phyloP scores from a whole-genome alignment of 2,888 invertebrate genomes.

The Achlya flavicornis region DNA sequence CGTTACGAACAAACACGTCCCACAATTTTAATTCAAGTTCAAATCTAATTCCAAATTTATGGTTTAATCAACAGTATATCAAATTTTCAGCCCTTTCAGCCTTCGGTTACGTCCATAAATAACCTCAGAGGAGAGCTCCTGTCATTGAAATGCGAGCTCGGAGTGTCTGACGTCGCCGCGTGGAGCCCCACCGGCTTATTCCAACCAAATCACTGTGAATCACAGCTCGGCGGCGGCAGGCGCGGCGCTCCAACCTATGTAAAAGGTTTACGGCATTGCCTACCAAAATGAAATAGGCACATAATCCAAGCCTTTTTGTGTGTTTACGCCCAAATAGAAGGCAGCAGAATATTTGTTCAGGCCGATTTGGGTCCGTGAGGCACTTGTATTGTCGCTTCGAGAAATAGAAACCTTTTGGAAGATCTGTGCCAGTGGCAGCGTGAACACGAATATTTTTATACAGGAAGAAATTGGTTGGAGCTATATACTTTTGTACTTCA shows the following conservation, averaged over 20 bases:
- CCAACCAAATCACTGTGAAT: conserved; percentile 7
- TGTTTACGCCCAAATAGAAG: conserved; percentile 7
- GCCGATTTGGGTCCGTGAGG: background rate
- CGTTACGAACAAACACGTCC: background rate
- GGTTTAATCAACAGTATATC: conserved; percentile 6
- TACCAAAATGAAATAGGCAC: conserved; percentile 8
- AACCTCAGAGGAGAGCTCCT: background rate
- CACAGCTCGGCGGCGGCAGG: background rate
- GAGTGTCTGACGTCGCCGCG: background rate
- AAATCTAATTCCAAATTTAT: background rate
- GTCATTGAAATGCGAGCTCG: background rate
- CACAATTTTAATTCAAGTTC: background rate
- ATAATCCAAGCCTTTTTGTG: background rate
- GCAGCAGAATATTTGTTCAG: conserved; percentile 7
- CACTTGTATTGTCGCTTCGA: background rate
- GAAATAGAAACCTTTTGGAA: background rate
- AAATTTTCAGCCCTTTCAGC: background rate
- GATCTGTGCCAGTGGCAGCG: no score
- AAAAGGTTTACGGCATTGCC: conserved; percentile 1
- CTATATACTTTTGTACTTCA: no score
- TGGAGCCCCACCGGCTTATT: conserved; percentile 3
- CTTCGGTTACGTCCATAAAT: background rate
- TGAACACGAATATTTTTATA: no score
- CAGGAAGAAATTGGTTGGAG: no score
- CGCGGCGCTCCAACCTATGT: background rate